A percentile compares a stretch with the other conserved stretches of the same genome.
Evolutionary conservation across 2,113 vertebrate species (phyloP).

Genomic region (Cercopithecus mona): DNA sequence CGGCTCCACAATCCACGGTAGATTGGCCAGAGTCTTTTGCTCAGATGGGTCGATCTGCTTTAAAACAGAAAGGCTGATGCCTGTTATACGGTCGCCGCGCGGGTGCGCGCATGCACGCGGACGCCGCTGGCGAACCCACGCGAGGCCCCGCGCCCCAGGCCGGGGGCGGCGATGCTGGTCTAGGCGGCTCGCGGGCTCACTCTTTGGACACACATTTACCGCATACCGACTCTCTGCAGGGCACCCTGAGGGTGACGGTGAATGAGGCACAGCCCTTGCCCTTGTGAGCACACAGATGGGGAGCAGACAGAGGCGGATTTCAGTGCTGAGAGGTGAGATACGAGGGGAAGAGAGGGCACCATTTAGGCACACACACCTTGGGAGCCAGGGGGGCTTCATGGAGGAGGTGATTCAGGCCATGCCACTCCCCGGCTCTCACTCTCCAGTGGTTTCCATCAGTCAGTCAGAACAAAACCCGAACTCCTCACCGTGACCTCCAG

Average conservation of each 20-base stretch:
- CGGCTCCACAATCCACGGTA: constrained; percentile 99
- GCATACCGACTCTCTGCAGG: background rate
- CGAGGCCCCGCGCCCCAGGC: too few species aligned
- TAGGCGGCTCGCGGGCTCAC: background rate
- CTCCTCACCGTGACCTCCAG: background rate
- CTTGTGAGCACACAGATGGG: background rate
- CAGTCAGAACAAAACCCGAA: background rate
- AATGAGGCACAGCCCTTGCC: background rate
- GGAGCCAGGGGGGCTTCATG: background rate
- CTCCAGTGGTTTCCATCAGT: background rate
- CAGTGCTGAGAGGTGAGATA: background rate
- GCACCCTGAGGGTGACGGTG: background rate
- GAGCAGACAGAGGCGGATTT: background rate
- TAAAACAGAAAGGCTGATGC: constrained; percentile 83
- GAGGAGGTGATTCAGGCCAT: background rate
- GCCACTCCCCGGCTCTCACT: background rate
- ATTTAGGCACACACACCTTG: background rate
- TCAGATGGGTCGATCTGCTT: constrained; percentile 98
- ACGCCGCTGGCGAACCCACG: background rate
- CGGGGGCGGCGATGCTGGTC: background rate
- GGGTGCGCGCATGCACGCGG: background rate
- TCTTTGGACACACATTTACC: background rate
- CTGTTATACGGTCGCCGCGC: constrained; percentile 66
- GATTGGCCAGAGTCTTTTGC: constrained; percentile 98
- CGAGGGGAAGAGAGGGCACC: background rate